Evolutionary conservation across 2,888 invertebrate genomes (phyloP), one percentile per base, ranked within the genome.

Genomic region (Melipona beecheii): DNA sequence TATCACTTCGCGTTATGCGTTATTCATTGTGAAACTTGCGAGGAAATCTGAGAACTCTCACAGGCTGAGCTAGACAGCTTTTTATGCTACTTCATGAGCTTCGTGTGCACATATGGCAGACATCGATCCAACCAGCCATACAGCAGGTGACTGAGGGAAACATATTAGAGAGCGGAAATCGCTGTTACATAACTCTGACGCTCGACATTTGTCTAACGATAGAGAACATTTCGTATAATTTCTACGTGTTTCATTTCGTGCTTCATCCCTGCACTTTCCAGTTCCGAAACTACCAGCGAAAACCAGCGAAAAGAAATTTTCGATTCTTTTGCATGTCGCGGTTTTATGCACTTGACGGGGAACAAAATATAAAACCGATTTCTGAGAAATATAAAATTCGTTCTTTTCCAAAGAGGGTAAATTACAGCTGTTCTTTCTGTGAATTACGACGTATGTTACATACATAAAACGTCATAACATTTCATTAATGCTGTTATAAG

Each of bases 21-120:
- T 78, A 80, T 80, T 80, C 78, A 78, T 78, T 54, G 56, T 27
- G 24, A 31, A 80, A 77, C 64, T 80, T 80, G 36, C 19, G 36
- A 21, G 24, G 62, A 70, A 80, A 78, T 80, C 70, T 58, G 62
- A 62, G 50, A 54, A 78, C 24, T 71, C 21, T 50, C 70, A 27
- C 27, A 9, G 15, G 5, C n/a, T 24, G 17, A 24, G 31, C 36
- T 52, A 78, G 78, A 78, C 73, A 50, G 43, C 27, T 71, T 78
- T 70, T 78, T 78, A 21, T 50, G 36, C 62, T 27, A 56, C 58
- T 78, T 65, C 76, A 54, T 43, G 68, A 43, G 43, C 15, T 60
- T 56, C 49, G 50, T 19, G 65, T 49, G 70, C 78, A 50, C 78
- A 80, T 58, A 80, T 78, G 80, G 62, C 36, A 58, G 54, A 11